Evolutionary conservation across 2,113 vertebrate species (phyloP).

Genomic region (Isichthys henryi): DNA sequence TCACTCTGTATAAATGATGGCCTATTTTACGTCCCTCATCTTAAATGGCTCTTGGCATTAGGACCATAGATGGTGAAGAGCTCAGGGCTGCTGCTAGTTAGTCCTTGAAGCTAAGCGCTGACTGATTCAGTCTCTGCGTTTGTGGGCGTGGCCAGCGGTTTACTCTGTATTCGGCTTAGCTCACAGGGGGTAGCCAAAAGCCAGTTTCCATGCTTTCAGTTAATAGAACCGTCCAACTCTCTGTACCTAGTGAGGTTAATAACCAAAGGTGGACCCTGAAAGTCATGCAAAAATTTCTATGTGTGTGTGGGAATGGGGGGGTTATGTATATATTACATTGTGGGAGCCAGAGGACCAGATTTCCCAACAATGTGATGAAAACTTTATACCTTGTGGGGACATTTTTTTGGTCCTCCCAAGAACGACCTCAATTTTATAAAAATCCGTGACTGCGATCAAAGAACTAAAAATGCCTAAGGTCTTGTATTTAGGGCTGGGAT

Average conservation of each 20-base stretch:
- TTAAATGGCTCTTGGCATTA: not conserved
- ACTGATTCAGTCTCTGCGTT: conserved; percentile 17
- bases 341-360: too few relatives aligned
- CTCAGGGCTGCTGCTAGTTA: conserved; percentile 35
- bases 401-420: too few relatives aligned
- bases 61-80: conserved; percentile 32
- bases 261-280: conserved; percentile 42
- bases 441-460: too few relatives aligned
- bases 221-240: conserved; percentile 59
- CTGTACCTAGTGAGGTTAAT: conserved; percentile 59
- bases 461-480: too few relatives aligned
- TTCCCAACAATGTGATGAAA: too few relatives aligned
- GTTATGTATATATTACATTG: too few relatives aligned
- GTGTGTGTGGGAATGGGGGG: not conserved
- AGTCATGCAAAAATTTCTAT: not conserved
- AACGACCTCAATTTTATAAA: too few relatives aligned
- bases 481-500: too few relatives aligned
- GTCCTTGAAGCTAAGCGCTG: conserved; percentile 27
- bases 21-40: not conserved
- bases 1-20: not conserved
- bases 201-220: conserved; percentile 49
- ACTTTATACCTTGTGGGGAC: too few relatives aligned
- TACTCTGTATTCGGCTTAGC: conserved; percentile 23
- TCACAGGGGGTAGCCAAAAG: conserved; percentile 58
- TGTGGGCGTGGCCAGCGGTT: not conserved